Base-by-base conservation (phyloP, 2,797 vertebrate genomes). In the Schizopygopsis pylzovi region DNA sequence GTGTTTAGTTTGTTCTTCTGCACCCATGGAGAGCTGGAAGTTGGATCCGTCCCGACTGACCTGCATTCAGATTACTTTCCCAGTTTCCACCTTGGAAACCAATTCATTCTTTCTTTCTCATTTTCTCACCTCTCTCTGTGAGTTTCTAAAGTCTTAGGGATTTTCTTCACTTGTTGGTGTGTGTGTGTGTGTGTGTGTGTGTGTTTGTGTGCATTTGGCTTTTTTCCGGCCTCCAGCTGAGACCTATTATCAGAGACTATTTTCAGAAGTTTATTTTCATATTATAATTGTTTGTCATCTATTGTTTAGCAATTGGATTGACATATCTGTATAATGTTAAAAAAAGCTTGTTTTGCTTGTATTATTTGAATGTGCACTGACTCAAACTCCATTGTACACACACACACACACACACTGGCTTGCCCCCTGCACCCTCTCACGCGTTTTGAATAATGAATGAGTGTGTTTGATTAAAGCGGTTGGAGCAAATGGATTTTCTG, bases 361-460 rank as follows among this genome's bases (percentile, higher is more conserved):
- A 65, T 83, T 76, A 47, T 76, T 65, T 33, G n/a, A 33, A 33
- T 75, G n/a, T 61, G 25, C 3, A 47, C 11, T 73, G 2, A 54
- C 52, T 41, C 47, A 80, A 80, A 37, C 47, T 72, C 1, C 13
- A 81, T 33, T 33, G 33, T 33, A 33, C 4, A 11, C 75, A 82
- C 22, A 18, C 65, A 33, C 4, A 11, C 75, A 82, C 22, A 18
- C 65, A 8, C 54, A n/a, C 22, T 86, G 86, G 89, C 90, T 90
- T 92, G 18, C 86, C 86, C 76, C 76, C 47, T 86, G 79, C 89
- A 93, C 92, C 92, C 92, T 92, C 92, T 92, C 39, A 45, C 65
- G 89, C 87, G 75, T 15, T 43, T 89, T 94, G 92, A 96, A 95
- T 95, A 95, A 96, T 95, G 90, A 90, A 95, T 94, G 87, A 83